phyloP scores from a whole-genome alignment of 2,888 invertebrate species.

The Brachylomia viminalis region DNA sequence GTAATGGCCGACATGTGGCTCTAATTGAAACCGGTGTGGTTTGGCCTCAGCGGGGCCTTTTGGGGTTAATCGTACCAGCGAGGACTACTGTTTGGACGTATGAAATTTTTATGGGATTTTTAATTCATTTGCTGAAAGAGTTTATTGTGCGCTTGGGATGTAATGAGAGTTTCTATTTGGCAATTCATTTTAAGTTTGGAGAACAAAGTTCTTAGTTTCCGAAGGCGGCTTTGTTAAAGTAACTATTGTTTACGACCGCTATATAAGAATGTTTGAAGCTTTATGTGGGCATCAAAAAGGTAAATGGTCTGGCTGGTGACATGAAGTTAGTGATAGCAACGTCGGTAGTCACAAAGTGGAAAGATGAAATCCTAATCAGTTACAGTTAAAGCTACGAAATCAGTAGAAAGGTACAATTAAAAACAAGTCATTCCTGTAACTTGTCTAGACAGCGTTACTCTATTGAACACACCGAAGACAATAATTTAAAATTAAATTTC shows the following conservation, averaged over 20 bases:
- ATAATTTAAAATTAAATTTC: constrained; percentile 8
- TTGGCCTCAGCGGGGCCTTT: constrained; percentile 44
- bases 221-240: background rate
- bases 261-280: background rate
- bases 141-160: constrained; percentile 3
- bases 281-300: background rate
- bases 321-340: background rate
- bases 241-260: too few species aligned
- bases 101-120: constrained; percentile 33
- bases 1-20: constrained; percentile 58
- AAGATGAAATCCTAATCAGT: background rate
- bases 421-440: background rate
- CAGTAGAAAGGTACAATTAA: background rate
- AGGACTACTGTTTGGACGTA: too few species aligned
- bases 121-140: constrained; percentile 12
- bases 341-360: too few species aligned
- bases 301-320: background rate
- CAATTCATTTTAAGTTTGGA: background rate
- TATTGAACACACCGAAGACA: background rate
- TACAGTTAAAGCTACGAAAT: too few species aligned
- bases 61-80: constrained; percentile 47
- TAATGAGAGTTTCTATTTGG: background rate
- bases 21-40: constrained; percentile 64
- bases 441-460: background rate
- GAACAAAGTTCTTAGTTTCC: background rate